Evolutionary conservation across 2,888 invertebrate genomes (phyloP).

Genomic region (Scotopteryx bipunctaria): DNA sequence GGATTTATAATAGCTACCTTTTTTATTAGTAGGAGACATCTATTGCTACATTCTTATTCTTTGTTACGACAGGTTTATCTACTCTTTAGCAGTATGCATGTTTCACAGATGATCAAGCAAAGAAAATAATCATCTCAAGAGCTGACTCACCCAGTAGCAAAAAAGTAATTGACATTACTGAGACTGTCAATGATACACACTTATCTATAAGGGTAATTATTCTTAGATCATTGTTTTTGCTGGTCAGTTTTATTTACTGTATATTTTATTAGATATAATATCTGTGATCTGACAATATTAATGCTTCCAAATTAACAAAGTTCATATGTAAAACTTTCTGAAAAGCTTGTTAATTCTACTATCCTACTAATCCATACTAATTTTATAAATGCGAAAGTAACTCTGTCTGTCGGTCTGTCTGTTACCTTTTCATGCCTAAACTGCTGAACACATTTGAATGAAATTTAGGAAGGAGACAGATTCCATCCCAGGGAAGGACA

Average conservation of each 20-base stretch:
- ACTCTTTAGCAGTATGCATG: constrained; percentile 15
- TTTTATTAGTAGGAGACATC: too few species aligned
- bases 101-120: constrained; percentile 44
- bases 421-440: too few species aligned
- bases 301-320: too few species aligned
- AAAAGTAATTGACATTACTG: constrained; percentile 46
- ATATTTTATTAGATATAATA: not conserved
- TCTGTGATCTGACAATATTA: not conserved
- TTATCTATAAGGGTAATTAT: constrained; percentile 36
- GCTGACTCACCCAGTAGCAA: constrained; percentile 45
- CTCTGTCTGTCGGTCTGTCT: too few species aligned
- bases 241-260: constrained; percentile 3
- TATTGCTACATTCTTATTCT: not conserved
- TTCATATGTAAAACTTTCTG: too few species aligned
- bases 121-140: constrained; percentile 49
- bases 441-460: too few species aligned
- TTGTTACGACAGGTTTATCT: not conserved
- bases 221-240: constrained; percentile 31
- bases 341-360: too few species aligned
- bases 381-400: too few species aligned
- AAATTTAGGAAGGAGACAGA: too few species aligned
- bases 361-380: too few species aligned
- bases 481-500: too few species aligned
- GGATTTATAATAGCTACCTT: too few species aligned
- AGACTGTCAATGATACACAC: constrained; percentile 41